Conservation (phyloP, 2,113 vertebrate genomes). For the Melierax canorus region DNA sequence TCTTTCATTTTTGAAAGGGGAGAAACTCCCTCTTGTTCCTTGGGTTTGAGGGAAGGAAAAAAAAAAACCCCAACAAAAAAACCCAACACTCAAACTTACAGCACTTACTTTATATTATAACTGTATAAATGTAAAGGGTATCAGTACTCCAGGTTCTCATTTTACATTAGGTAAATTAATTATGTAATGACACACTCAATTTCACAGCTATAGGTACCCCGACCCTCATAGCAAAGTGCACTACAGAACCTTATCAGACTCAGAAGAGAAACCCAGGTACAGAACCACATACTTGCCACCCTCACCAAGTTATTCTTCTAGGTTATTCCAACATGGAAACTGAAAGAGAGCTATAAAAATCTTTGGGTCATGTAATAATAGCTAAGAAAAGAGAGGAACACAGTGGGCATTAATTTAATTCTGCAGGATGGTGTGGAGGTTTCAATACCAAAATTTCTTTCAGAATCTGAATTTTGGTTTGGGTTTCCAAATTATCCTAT, state of each 20-base stretch:
- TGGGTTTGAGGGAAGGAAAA: background rate
- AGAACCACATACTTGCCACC: background rate
- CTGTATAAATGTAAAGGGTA: background rate
- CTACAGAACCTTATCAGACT: background rate
- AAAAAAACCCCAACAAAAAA: background rate
- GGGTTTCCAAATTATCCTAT: background rate
- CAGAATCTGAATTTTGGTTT: background rate
- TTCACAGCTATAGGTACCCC: background rate
- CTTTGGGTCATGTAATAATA: background rate
- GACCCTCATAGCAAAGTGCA: background rate
- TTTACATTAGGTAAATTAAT: background rate
- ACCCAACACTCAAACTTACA: background rate
- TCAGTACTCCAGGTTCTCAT: background rate
- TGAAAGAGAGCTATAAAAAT: background rate
- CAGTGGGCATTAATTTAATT: background rate
- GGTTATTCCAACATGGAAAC: background rate
- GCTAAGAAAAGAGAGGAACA: background rate
- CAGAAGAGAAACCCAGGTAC: background rate
- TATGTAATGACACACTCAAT: background rate
- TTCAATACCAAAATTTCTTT: background rate
- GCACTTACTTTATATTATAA: background rate
- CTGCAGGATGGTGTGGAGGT: background rate
- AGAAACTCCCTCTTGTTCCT: background rate
- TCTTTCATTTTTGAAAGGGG: background rate
- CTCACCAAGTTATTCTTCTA: background rate